These are phyloP conservation scores for Tachysurus vachellii DNA, from an alignment of 2,113 vertebrate species.

Conservation along the genomic window DNA sequence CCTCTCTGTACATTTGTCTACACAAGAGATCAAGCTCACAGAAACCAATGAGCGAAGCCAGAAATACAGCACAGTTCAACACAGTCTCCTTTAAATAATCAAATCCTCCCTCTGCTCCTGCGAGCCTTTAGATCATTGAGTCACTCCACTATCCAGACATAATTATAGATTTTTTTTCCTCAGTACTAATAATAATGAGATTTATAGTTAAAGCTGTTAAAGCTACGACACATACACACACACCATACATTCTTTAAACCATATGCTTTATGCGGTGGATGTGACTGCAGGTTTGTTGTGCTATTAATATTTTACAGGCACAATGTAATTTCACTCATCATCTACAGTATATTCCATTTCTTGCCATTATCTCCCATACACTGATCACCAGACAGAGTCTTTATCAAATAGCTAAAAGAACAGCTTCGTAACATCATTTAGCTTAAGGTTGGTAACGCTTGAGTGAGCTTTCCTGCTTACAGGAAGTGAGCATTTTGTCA, in stretches of 20 bases:
- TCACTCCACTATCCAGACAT: constrained; percentile 18
- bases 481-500: neutral
- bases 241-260: neutral
- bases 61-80: constrained; percentile 27
- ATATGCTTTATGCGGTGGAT: neutral
- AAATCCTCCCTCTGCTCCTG: neutral
- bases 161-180: constrained; percentile 21
- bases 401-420: constrained; percentile 15
- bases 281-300: constrained; percentile 11
- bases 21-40: neutral
- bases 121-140: constrained; percentile 12
- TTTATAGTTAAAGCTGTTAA: neutral
- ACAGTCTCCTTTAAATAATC: constrained; percentile 11
- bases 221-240: neutral
- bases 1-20: neutral
- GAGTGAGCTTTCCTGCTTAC: neutral
- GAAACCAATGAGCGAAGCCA: constrained; percentile 31
- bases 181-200: neutral
- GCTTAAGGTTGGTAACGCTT: neutral
- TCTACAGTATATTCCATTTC: constrained; percentile 22
- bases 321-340: constrained; percentile 7
- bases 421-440: neutral
- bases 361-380: constrained; percentile 29
- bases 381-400: constrained; percentile 17
- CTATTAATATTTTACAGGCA: constrained; percentile 35